Evolutionary conservation across 2,888 invertebrate species (phyloP), one percentile per base, ranked within the genome.

Genomic region (Epiblema foenella): DNA sequence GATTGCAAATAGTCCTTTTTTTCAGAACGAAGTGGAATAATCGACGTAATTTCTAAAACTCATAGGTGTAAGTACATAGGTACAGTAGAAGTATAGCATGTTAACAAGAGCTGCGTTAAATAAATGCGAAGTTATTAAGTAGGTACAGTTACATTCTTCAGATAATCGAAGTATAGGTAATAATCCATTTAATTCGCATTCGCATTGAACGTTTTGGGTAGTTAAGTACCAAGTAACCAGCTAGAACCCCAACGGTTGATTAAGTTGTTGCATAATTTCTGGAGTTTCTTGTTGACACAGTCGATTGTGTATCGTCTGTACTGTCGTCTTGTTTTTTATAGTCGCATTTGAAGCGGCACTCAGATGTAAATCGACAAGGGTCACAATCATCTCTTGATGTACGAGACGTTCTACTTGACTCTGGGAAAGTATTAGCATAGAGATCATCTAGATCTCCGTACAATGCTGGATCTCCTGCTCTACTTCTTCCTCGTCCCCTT

Each of bases 221-320:
- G 24, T 1, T 24, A 3, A 24, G 24, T 24, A 4, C 24, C 24
- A 24, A 24, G 24, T 24, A 24, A 24, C 24, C 24, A 24, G 24
- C 2, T 24, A 24, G 24, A 24, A 24, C 24, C 24, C 24, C 42
- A 46, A 46, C n/a, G 46, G 15, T 56, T 29, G 3, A 24, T 56
- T 56, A 64, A 54, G 52, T 64, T 5, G 64, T 64, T 37, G 64
- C 54, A 39, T 54, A 54, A 15, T 39, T 33, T n/a, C n/a, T 39
- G 54, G 52, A 39, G 24, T 15, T 29, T 51, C 17, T 4, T 51
- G 62, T 62, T 1, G 63, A 63, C 51, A 29, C 10, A 0, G 51
- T 17, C 10, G 37, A 33, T 18, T 15, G 18, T 10, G 64, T 11
- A n/a, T 20, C 37, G 24, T 20, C 17, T 12, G 52, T 20, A 63